Evolutionary conservation across 1,140 invertebrate genomes (phyloP), one percentile per base, ranked within the genome.

Genomic region (Kradibia gibbosae): DNA sequence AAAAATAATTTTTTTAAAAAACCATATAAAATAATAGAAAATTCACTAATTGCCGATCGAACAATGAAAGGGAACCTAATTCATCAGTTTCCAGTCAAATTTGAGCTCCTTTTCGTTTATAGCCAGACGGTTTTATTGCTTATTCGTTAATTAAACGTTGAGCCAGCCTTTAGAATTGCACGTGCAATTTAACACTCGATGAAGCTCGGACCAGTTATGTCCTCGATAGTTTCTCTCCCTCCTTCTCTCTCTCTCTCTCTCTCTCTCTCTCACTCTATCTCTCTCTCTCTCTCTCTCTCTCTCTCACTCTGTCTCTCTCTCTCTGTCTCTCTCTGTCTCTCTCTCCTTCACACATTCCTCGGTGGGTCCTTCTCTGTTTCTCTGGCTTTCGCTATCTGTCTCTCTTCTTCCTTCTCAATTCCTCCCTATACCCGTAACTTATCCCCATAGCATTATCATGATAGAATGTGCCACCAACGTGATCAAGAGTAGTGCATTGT

Each of bases 61-160:
- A 72, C 57, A 82, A 79, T 82, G 71, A 78, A 79, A 65, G 71
- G 60, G 55, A 82, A n/a, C 22, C 8, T 48, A 77, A 82, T 78
- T 79, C 70, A 82, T 79, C 39, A 71, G 34, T 82, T 82, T 67
- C 60, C 76, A 79, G 81, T 82, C 60, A 74, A 82, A 82, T 78
- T 82, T 70, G 45, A 78, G 60, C 81, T 79, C 34, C 48, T 20
- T 74, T 15, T 31, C 45, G 55, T 74, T 77, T 75, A 60, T 25
- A 78, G 71, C 20, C 67, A 67, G 53, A 55, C 50, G 42, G 60
- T 82, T 82, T 82, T 82, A 82, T 82, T 82, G 76, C 81, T 82
- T 78, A 82, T 78, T 76, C 81, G 81, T 82, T 82, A 82, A 82
- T 82, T 82, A 82, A 82, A 82, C 76, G 81, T 82, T 57, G 81